Percentiles rank a stretch among this genome's conserved stretches.
Conservation (phyloP, 2,797 vertebrate species). For the Hyperoplus lanceolatus region DNA sequence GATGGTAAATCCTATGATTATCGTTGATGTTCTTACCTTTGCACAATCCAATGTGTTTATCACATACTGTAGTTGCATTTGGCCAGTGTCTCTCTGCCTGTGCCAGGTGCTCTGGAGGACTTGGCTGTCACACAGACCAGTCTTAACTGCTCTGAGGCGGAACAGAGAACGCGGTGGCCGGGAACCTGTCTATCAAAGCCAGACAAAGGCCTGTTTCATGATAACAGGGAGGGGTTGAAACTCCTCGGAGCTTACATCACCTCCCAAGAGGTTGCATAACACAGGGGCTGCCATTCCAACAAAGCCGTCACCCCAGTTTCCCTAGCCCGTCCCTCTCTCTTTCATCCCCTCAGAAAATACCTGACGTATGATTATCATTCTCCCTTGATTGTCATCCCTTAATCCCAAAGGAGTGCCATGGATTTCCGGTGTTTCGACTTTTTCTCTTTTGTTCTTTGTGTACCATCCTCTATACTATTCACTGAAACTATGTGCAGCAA, state of each 20-base stretch:
- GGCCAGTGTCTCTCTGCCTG: slow-evolving; percentile 3
- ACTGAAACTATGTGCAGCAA: slow-evolving; percentile 32
- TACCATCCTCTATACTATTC: slow-evolving; percentile 2
- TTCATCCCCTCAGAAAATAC: slow-evolving; percentile 63
- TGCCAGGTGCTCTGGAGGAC: slow-evolving; percentile 50
- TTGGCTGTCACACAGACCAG: slow-evolving; percentile 33
- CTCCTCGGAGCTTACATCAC: slow-evolving; percentile 78
- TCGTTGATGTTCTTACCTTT: slow-evolving; percentile 21
- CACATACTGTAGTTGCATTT: slow-evolving; percentile 31
- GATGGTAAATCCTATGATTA: slow-evolving; percentile 27
- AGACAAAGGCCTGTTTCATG: slow-evolving; percentile 77
- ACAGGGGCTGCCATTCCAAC: slow-evolving; percentile 61
- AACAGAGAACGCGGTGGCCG: slow-evolving; percentile 55
- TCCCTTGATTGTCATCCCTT: slow-evolving; percentile 57
- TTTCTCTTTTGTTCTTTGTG: slow-evolving; percentile 41
- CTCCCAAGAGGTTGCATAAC: slow-evolving; percentile 78
- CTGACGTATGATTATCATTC: slow-evolving; percentile 60
- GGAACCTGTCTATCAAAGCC: slow-evolving; percentile 74
- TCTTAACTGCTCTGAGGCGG: slow-evolving; percentile 45
- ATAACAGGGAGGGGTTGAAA: slow-evolving; percentile 81
- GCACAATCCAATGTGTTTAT: slow-evolving; percentile 32
- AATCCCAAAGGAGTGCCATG: slow-evolving; percentile 50
- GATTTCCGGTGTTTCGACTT: slow-evolving; percentile 58
- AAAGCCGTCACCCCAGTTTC: slow-evolving; percentile 55
- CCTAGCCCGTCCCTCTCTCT: slow-evolving; percentile 34